A percentile compares a stretch with the other conserved stretches of the same genome.
phyloP scores from a whole-genome alignment of 2,888 invertebrate species.

The Pseudococcus longispinus region DNA sequence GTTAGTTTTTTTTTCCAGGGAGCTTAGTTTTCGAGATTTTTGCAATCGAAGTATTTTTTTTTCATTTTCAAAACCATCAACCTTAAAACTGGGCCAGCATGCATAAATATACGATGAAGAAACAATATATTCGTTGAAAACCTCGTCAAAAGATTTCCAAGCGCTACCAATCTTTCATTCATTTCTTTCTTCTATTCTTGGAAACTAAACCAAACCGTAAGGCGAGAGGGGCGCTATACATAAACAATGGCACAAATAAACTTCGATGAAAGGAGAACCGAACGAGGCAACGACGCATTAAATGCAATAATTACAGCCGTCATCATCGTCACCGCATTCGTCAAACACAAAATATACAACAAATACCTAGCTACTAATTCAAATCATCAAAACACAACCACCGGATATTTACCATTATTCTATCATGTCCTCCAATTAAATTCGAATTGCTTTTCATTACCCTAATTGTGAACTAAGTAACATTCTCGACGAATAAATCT shows the following conservation, averaged over 20 bases:
- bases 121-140: not conserved
- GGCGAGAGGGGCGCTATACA: too few species aligned
- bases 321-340: not conserved
- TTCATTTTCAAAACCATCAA: too few species aligned
- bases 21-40: too few species aligned
- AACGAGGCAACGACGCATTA: not conserved
- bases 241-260: not conserved
- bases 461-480: slow-evolving; percentile 21
- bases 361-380: not conserved
- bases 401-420: slow-evolving; percentile 39
- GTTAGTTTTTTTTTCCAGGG: too few species aligned
- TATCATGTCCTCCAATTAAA: not conserved
- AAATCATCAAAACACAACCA: not conserved
- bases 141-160: not conserved
- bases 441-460: slow-evolving; percentile 26
- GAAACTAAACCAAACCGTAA: not conserved
- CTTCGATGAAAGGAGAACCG: not conserved
- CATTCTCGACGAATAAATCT: slow-evolving; percentile 6
- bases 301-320: not conserved
- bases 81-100: too few species aligned
- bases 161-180: not conserved
- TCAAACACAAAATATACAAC: not conserved
- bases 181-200: too few species aligned
- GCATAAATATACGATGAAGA: not conserved
- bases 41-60: too few species aligned